Percentiles rank a stretch among this genome's conserved stretches.
phyloP scores from a whole-genome alignment of 2,888 invertebrate genomes.

The Meloe dianella region DNA sequence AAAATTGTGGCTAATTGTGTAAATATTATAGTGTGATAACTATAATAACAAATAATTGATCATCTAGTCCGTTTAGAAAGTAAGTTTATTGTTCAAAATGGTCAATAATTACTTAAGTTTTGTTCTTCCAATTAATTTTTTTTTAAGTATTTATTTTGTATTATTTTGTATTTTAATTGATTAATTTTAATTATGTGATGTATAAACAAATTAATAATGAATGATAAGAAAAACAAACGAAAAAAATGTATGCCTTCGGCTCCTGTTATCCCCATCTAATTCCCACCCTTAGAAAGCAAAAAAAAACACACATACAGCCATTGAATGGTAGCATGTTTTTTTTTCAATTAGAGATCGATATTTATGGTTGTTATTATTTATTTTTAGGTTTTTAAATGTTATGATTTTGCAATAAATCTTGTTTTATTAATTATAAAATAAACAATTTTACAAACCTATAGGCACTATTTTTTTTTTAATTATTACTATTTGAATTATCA shows the following conservation, averaged over 20 bases:
- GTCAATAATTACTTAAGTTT: conserved; percentile 31
- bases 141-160: conserved; percentile 37
- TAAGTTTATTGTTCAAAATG: conserved; percentile 49
- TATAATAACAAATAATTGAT: conserved; percentile 32
- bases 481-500: conserved; percentile 34
- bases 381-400: conserved; percentile 48
- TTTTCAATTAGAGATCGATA: conserved; percentile 50
- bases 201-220: conserved; percentile 36
- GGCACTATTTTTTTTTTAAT: conserved; percentile 19
- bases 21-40: conserved; percentile 23
- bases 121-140: neutral
- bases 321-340: conserved; percentile 48
- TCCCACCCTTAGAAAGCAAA: neutral
- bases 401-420: conserved; percentile 49
- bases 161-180: conserved; percentile 33
- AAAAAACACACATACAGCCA: neutral
- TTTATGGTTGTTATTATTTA: conserved; percentile 56
- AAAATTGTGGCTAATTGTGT: conserved; percentile 28
- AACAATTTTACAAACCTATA: conserved; percentile 38
- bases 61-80: conserved; percentile 49
- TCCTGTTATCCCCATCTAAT: neutral
- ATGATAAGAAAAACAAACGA: neutral
- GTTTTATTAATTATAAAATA: conserved; percentile 37
- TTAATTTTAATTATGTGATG: conserved; percentile 37
- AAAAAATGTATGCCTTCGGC: conserved; percentile 45